A percentile compares a stretch with the other conserved stretches of the same genome.
Conservation (phyloP, 2,113 vertebrate species). For the Psittacara wagleri region DNA sequence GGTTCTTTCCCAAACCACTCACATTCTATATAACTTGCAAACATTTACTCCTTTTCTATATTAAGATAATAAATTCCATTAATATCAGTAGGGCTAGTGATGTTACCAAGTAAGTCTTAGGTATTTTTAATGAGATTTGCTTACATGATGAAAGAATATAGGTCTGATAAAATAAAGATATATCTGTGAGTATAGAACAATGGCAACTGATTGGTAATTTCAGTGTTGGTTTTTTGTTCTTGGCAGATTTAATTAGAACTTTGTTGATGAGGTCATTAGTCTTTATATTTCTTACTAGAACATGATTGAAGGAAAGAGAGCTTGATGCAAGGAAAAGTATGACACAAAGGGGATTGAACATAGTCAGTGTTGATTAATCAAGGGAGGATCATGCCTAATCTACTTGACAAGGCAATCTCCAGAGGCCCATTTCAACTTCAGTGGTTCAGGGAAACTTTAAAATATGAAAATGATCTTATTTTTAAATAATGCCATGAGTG, state of each 20-base stretch:
- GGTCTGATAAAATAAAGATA: neutral
- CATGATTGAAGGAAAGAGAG: neutral
- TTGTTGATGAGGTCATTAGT: neutral
- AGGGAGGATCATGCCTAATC: neutral
- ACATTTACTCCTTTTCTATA: neutral
- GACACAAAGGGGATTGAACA: neutral
- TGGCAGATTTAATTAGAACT: neutral
- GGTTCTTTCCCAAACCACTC: neutral
- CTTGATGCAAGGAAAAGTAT: neutral
- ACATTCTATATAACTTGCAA: fast-evolving
- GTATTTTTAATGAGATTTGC: neutral
- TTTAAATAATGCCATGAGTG: neutral
- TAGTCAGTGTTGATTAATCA: neutral
- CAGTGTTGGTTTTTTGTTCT: neutral
- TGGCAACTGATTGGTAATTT: neutral
- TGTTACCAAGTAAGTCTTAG: neutral
- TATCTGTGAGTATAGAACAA: neutral
- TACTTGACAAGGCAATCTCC: neutral
- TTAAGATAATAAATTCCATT: neutral
- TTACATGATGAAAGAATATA: neutral
- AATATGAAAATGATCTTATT: neutral
- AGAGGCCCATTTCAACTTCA: neutral
- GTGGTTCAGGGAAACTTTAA: neutral
- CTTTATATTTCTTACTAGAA: neutral
- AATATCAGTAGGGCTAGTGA: neutral